Evolutionary conservation across 2,888 invertebrate genomes (phyloP).

Genomic region (Epistrophe grossulariae): DNA sequence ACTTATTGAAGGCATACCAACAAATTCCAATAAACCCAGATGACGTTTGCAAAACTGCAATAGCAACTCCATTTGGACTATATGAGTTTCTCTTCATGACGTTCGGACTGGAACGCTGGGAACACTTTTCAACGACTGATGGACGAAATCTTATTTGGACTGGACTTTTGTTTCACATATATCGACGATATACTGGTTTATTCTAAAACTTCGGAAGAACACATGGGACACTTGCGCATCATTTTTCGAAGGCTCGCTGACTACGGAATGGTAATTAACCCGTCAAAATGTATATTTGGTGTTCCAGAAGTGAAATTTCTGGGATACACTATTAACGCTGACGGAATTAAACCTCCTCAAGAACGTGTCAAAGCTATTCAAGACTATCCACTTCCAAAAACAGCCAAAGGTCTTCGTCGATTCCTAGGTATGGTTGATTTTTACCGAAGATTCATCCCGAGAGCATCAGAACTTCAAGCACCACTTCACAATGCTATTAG

Average conservation of each 20-base stretch:
- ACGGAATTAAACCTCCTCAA: constrained; percentile 6
- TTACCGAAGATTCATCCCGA: not conserved
- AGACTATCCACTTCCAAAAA: not conserved
- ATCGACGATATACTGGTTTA: not conserved
- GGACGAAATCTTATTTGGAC: too few species aligned
- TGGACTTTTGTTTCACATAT: not conserved
- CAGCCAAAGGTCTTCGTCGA: not conserved
- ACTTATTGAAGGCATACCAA: constrained; percentile 21
- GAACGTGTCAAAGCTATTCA: constrained; percentile 15
- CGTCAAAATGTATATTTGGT: constrained; percentile 1
- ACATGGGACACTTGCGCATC: not conserved
- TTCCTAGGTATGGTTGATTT: not conserved
- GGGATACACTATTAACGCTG: not conserved
- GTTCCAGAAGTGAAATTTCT: constrained; percentile 13
- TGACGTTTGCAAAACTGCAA: too few species aligned
- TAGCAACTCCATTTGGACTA: constrained; percentile 10
- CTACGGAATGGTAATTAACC: not conserved
- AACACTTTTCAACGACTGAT: too few species aligned
- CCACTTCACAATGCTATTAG: constrained; percentile 6
- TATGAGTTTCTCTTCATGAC: not conserved
- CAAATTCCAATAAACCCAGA: constrained; percentile 10
- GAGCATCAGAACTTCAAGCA: constrained; percentile 13
- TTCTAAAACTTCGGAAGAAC: not conserved
- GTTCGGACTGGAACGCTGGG: too few species aligned
- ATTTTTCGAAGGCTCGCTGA: not conserved